Conservation (phyloP, 2,797 vertebrate species). For the Rhadinocentrus ornatus region DNA sequence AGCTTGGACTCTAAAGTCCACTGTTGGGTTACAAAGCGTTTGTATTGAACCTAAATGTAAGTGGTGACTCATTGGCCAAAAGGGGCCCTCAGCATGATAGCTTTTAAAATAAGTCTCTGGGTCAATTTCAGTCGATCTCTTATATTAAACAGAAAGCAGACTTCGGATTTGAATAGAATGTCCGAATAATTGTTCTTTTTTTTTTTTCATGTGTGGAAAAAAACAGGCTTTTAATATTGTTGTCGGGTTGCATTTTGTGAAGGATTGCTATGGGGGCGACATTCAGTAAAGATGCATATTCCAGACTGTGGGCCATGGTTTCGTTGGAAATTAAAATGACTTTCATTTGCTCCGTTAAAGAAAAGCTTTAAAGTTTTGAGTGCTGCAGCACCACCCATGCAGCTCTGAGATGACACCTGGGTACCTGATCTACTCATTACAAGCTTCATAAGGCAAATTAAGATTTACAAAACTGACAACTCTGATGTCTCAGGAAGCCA, state of each 20-base stretch:
- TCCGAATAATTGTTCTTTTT: background rate
- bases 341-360: background rate
- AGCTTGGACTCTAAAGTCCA: background rate
- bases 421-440: background rate
- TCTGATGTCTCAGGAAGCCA: background rate
- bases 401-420: background rate
- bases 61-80: slow-evolving; percentile 28
- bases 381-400: background rate
- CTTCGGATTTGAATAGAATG: background rate
- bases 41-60: slow-evolving; percentile 7
- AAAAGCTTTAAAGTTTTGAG: background rate
- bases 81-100: slow-evolving; percentile 10
- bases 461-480: background rate
- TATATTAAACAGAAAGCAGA: background rate
- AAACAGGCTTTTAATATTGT: background rate
- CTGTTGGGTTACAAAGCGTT: background rate
- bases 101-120: slow-evolving; percentile 34
- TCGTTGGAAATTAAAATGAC: background rate
- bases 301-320: background rate
- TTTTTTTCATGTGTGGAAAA: too few species aligned
- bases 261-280: background rate
- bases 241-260: background rate
- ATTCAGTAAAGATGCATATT: background rate
- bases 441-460: background rate
- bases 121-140: slow-evolving; percentile 23